A percentile compares a stretch with the other conserved stretches of the same genome.
phyloP scores from a whole-genome alignment of 1,140 invertebrate genomes.

The Condylostylus longicornis region DNA sequence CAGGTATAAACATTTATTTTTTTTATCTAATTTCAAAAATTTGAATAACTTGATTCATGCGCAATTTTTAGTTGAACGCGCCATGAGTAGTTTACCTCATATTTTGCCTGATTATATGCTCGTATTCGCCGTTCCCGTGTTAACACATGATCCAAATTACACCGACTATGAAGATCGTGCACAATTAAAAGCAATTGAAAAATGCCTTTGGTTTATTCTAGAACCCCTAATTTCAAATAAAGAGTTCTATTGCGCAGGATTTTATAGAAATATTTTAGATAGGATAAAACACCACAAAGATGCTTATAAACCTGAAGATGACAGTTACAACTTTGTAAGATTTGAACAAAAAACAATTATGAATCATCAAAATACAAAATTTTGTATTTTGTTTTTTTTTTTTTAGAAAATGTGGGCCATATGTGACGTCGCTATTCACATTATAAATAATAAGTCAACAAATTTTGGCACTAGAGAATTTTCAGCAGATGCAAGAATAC shows the following conservation, averaged over 20 bases:
- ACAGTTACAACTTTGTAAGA: slow-evolving; percentile 42
- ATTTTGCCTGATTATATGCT: slow-evolving; percentile 92
- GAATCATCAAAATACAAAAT: neutral
- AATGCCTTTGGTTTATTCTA: slow-evolving; percentile 84
- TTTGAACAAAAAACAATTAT: slow-evolving; percentile 1
- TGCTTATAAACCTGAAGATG: slow-evolving; percentile 63
- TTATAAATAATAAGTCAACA: slow-evolving; percentile 72
- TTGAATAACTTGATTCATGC: neutral
- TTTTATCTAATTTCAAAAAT: neutral
- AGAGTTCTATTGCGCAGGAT: slow-evolving; percentile 88
- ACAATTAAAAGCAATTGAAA: slow-evolving; percentile 59
- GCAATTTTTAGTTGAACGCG: slow-evolving; percentile 40
- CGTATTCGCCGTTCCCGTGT: slow-evolving; percentile 82
- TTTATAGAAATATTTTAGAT: slow-evolving; percentile 87
- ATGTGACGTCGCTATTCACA: slow-evolving; percentile 82
- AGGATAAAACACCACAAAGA: slow-evolving; percentile 86
- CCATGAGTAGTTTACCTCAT: slow-evolving; percentile 59
- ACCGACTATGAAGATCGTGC: slow-evolving; percentile 55
- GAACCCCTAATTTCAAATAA: slow-evolving; percentile 86
- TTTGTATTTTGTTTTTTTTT: slow-evolving; percentile 13
- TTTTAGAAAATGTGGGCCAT: slow-evolving; percentile 88
- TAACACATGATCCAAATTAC: slow-evolving; percentile 80
- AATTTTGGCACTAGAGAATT: slow-evolving; percentile 82
- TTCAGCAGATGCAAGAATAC: slow-evolving; percentile 65
- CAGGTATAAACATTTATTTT: slow-evolving; percentile 21